phyloP scores from a whole-genome alignment of 2,797 vertebrate species.

The Sciurus vulgaris region DNA sequence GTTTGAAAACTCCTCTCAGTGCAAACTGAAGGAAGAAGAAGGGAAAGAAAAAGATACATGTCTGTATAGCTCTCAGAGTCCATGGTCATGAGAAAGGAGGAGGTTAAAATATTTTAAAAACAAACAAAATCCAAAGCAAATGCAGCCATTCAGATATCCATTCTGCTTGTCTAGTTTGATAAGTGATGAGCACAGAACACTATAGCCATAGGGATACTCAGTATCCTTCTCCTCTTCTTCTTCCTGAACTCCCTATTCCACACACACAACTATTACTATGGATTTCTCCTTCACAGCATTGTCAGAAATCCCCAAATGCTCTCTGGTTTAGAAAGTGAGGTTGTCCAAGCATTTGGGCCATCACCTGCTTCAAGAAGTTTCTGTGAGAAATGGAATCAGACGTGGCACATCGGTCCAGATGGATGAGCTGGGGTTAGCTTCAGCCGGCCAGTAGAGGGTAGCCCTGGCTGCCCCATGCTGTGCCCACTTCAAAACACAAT shows the following conservation, averaged over 20 bases:
- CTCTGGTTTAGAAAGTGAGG: neutral
- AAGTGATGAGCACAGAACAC: neutral
- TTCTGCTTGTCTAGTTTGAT: neutral
- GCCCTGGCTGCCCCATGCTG: neutral
- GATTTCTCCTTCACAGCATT: neutral
- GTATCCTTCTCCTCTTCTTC: neutral
- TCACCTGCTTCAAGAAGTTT: neutral
- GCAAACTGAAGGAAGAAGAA: neutral
- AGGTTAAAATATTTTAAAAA: neutral
- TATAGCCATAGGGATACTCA: neutral
- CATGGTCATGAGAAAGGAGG: neutral
- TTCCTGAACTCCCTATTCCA: neutral
- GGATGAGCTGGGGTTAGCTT: too few relatives aligned
- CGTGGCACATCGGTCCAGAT: neutral
- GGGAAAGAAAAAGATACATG: neutral
- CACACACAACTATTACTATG: neutral
- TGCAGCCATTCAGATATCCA: neutral
- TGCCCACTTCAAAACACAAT: neutral
- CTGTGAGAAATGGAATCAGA: neutral
- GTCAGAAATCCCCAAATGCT: neutral
- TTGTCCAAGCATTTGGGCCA: neutral
- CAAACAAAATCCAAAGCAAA: conserved; percentile 23
- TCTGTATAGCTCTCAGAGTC: neutral
- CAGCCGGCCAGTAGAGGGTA: neutral
- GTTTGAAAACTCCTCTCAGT: neutral